Conservation (phyloP, 1,140 invertebrate species). For the Drosophila eugracilis region DNA sequence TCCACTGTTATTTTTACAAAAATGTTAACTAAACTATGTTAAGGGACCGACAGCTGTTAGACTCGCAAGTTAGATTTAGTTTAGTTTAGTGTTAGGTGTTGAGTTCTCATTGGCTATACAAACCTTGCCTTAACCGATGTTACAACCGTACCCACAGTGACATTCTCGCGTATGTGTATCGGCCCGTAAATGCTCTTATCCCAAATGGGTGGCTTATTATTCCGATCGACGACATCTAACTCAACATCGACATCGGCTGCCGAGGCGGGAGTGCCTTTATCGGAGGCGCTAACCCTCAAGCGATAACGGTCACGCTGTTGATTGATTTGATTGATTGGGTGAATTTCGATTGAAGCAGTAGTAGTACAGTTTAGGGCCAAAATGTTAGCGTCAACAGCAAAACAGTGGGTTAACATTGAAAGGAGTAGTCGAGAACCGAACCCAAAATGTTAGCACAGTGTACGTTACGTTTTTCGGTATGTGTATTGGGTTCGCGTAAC, state of each 20-base stretch:
- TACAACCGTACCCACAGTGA: slow-evolving; percentile 98
- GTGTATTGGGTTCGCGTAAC: slow-evolving; percentile 63
- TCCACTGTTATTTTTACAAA: slow-evolving; percentile 49
- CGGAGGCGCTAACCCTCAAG: slow-evolving; percentile 96
- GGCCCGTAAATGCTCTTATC: slow-evolving; percentile 96
- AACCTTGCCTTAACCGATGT: slow-evolving; percentile 98
- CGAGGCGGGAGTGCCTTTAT: slow-evolving; percentile 94
- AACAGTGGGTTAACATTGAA: slow-evolving; percentile 24
- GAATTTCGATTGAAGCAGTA: slow-evolving; percentile 41
- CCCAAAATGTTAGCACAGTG: slow-evolving; percentile 59
- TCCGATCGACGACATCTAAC: slow-evolving; percentile 98
- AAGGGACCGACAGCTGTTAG: slow-evolving; percentile 64
- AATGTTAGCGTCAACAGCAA: slow-evolving; percentile 40
- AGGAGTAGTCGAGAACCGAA: slow-evolving; percentile 50
- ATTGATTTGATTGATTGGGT: slow-evolving; percentile 50
- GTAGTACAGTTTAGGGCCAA: slow-evolving; percentile 7
- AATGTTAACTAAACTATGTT: slow-evolving; percentile 35
- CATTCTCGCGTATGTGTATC: slow-evolving; percentile 98
- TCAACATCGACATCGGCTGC: slow-evolving; percentile 97
- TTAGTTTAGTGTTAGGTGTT: slow-evolving; percentile 36
- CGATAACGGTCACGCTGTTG: slow-evolving; percentile 97
- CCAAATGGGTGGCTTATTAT: slow-evolving; percentile 98
- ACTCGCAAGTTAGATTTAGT: slow-evolving; percentile 51
- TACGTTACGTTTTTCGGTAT: slow-evolving; percentile 55
- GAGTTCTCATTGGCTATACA: slow-evolving; percentile 87